Base-by-base conservation (phyloP, 2,888 invertebrate species). In the Callosobruchus maculatus region DNA sequence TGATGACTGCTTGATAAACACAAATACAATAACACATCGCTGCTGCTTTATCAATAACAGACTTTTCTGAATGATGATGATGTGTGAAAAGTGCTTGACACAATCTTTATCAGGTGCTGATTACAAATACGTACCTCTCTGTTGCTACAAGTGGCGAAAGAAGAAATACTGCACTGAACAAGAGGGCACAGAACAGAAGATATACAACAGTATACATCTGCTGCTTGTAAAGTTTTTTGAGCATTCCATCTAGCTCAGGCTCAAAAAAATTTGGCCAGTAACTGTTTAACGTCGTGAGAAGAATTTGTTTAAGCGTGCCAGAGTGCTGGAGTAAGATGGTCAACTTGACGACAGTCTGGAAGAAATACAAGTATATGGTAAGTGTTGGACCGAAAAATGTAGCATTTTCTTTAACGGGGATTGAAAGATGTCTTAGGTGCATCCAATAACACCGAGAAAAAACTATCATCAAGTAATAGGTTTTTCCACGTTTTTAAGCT, bases 241-340 rank as follows among this genome's bases (percentile, higher is more conserved):
- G 49, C 1, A 18, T 49, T 49, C 13, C 18, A 18, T 49, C 49
- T 49, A 49, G 13, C n/a, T 75, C 71, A 7, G 72, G 73, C 20
- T 75, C 18, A 21, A 76, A 70, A 70, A 72, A 66, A 13, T 71
- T 31, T 20, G 77, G 77, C 77, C 77, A 77, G 70, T 75, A 77
- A 9, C 74, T 68, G 0, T 70, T n/a, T 2, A 72, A 70, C 20
- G 76, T 75, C 31, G 68, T 66, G 3, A 72, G 67, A 20, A 76
- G 31, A 20, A 77, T 66, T 20, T 49, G 20, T 22, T 70, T 70
- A 0, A 75, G 22, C 13, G 70, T 70, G n/a, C 22, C 21, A 2
- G 67, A 68, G 70, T 77, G 71, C 22, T 74, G 72, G 20, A 70
- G 67, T 5, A 77, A 31, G 9, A 76, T 66, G 13, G 70, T 70